Conservation (phyloP, 2,888 invertebrate species). For the Heliconius ethilla region DNA sequence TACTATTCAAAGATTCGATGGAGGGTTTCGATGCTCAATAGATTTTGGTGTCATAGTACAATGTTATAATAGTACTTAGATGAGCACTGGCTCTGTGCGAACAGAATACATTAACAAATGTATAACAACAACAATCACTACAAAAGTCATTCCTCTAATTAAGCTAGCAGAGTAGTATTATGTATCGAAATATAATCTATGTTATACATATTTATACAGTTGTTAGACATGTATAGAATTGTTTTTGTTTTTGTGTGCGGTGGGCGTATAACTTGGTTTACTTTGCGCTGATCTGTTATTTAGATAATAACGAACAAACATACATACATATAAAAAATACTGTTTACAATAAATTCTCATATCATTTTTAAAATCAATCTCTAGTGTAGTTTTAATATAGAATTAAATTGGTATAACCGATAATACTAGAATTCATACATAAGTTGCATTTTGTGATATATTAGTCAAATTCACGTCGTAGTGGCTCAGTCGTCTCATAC, state of each 20-base stretch:
- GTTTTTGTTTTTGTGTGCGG: neutral
- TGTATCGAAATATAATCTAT: constrained; percentile 14
- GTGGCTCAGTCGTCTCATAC: constrained; percentile 1
- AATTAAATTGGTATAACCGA: neutral
- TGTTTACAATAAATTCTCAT: constrained; percentile 37
- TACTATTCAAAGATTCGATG: neutral
- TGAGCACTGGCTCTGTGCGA: neutral
- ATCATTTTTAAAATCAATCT: constrained; percentile 34
- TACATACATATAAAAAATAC: neutral
- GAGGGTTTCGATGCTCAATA: neutral
- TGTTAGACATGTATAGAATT: neutral
- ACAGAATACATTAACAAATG: neutral
- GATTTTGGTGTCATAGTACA: neutral
- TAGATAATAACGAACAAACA: constrained; percentile 32
- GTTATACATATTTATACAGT: constrained; percentile 18
- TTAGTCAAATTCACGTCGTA: constrained; percentile 7
- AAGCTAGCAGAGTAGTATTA: constrained; percentile 37
- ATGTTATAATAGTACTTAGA: neutral
- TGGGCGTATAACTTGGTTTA: neutral
- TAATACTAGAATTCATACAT: neutral
- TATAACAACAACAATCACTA: constrained; percentile 45
- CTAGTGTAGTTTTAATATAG: neutral
- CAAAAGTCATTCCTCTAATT: constrained; percentile 44
- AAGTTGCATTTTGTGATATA: constrained; percentile 6
- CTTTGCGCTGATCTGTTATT: constrained; percentile 2